Percentiles rank a stretch among this genome's conserved stretches.
Evolutionary conservation across 1,140 invertebrate species (phyloP).

Genomic region (Formica selysi): DNA sequence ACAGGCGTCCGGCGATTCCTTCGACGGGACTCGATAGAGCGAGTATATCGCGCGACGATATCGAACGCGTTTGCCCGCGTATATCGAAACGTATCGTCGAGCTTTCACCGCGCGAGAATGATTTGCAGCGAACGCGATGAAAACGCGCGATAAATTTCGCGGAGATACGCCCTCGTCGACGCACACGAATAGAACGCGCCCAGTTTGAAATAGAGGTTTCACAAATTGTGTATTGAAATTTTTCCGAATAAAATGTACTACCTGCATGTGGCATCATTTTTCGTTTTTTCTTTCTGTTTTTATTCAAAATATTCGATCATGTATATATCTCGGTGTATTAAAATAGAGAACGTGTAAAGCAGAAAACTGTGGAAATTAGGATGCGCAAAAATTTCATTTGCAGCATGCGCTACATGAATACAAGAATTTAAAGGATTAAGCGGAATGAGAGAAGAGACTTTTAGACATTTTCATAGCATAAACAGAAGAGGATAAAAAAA

Average conservation of each 20-base stretch:
- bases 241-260: slow-evolving; percentile 16
- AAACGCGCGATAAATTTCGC: slow-evolving; percentile 44
- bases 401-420: background rate
- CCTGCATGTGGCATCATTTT: background rate
- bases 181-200: slow-evolving; percentile 23
- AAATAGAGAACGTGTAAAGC: background rate
- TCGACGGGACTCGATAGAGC: background rate
- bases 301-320: slow-evolving; percentile 17
- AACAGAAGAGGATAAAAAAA: background rate
- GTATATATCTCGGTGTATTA: background rate
- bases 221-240: slow-evolving; percentile 17
- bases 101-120: slow-evolving; percentile 36
- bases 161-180: slow-evolving; percentile 26
- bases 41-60: slow-evolving; percentile 27
- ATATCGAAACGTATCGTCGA: slow-evolving; percentile 41
- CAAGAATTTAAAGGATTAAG: background rate
- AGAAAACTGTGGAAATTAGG: slow-evolving; percentile 19
- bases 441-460: background rate
- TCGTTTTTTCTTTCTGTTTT: slow-evolving; percentile 9
- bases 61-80: slow-evolving; percentile 18
- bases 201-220: slow-evolving; percentile 25
- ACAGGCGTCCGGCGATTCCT: background rate
- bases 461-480: no score
- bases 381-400: background rate
- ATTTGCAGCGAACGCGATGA: slow-evolving; percentile 52